These are phyloP conservation scores for Tenthredo scrophulariae DNA, from an alignment of 2,888 invertebrate species.

Conservation along the genomic window DNA sequence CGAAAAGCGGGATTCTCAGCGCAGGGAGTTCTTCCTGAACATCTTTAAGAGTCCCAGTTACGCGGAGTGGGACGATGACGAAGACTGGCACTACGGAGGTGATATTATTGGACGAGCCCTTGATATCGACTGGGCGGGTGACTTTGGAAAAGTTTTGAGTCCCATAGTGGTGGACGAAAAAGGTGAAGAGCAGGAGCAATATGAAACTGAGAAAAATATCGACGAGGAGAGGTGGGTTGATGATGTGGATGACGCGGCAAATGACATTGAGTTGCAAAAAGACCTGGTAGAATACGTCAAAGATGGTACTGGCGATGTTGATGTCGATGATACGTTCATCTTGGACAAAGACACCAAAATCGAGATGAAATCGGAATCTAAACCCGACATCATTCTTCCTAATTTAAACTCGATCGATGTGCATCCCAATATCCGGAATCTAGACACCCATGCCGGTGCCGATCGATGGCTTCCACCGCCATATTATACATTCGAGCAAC, in stretches of 20 bases:
- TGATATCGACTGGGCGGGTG: constrained; percentile 1
- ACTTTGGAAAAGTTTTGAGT: background rate
- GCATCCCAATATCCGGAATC: background rate
- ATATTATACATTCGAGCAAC: background rate
- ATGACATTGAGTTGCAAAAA: background rate
- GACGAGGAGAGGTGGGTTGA: background rate
- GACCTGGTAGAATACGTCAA: background rate
- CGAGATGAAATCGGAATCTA: background rate
- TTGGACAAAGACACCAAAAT: background rate
- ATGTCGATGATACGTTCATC: background rate
- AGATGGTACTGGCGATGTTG: background rate
- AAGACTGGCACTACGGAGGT: constrained; percentile 12
- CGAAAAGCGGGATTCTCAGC: constrained; percentile 29
- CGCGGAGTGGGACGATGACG: constrained; percentile 34
- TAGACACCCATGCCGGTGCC: background rate
- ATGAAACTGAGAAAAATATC: background rate
- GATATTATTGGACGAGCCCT: constrained; percentile 15
- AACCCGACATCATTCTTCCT: constrained; percentile 33
- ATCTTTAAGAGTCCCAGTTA: background rate
- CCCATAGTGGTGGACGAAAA: background rate
- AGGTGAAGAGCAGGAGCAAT: background rate
- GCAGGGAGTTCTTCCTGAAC: constrained; percentile 38
- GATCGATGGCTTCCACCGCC: constrained; percentile 15
- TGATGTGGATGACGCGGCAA: background rate
- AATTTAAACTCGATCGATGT: constrained; percentile 14